Base-by-base conservation (phyloP, 2,888 invertebrate species). In the Eledona agricola region DNA sequence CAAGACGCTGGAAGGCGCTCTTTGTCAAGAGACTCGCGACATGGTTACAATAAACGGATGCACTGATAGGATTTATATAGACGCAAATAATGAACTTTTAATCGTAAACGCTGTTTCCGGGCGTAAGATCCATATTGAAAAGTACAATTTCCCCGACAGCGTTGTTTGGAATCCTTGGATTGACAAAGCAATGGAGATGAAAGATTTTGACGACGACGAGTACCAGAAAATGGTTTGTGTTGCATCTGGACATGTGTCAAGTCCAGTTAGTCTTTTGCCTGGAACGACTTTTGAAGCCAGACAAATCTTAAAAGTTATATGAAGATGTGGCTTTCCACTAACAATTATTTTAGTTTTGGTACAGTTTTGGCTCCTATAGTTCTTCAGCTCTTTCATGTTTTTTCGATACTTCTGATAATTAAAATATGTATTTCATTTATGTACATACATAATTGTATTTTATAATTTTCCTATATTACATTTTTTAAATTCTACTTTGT, bases 141-240 rank as follows among this genome's bases (percentile, higher is more conserved):
- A 95, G 78, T 91, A 90, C 77, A 95, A 95, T 79, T 91, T 96
- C 73, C 93, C 95, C 1, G 96, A 96, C 71, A 94, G 94, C 80
- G 96, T 96, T 59, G 86, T 96, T 59, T 96, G 96, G 96, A 96
- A 96, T 80, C 96, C 96, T 0, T 96, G 96, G 96, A 80, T 87
- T 60, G 93, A 95, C 67, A 90, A 89, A 75, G 94, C 95, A 12
- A 89, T 91, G 67, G 92, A 92, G 73, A 92, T 95, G 79, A 83
- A 87, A 1, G 96, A 96, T 79, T 94, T 96, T 75, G 96, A 94
- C 6, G 94, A 96, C 77, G 94, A 95, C 70, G 96, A 96, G 77
- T 96, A 92, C 78, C 92, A 92, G 4, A 92, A 92, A 75, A 96
- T 96, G 96, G 83, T 96, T 64, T 96, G 96, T 77, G 93, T 96